phyloP scores from a whole-genome alignment of 2,888 invertebrate species.

The Conus canariensis region DNA sequence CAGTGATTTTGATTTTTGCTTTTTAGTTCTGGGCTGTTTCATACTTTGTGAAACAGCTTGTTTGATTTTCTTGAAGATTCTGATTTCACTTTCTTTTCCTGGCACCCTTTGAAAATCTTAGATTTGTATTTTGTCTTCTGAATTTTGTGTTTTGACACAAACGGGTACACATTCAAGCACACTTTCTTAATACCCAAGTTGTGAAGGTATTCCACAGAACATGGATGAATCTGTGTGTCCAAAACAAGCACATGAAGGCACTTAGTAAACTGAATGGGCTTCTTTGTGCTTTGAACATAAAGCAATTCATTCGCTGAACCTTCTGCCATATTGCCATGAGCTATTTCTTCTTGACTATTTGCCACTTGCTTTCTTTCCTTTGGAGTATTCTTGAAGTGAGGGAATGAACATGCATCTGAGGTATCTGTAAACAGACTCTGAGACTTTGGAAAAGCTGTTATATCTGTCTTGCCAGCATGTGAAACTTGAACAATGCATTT shows the following conservation, averaged over 20 bases:
- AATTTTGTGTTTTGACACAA: background rate
- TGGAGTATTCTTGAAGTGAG: background rate
- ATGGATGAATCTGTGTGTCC: background rate
- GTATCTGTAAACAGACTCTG: background rate
- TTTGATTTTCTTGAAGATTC: background rate
- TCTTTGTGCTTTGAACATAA: background rate
- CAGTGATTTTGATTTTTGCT: background rate
- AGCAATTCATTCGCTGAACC: background rate
- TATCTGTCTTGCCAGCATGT: background rate
- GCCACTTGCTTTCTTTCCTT: background rate
- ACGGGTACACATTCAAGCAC: background rate
- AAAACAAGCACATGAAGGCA: constrained; percentile 30
- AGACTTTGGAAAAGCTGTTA: background rate
- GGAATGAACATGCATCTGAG: background rate
- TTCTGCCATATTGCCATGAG: background rate
- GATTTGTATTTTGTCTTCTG: background rate
- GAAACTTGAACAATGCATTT: background rate
- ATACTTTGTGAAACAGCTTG: background rate
- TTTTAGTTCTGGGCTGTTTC: background rate
- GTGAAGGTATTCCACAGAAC: background rate
- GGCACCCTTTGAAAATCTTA: background rate
- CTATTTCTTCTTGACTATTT: no score
- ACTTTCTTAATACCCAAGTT: constrained; percentile 17
- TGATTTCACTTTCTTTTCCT: background rate
- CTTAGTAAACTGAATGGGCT: background rate